Evolutionary conservation across 2,888 invertebrate species (phyloP).

Genomic region (Epinotia nisella): DNA sequence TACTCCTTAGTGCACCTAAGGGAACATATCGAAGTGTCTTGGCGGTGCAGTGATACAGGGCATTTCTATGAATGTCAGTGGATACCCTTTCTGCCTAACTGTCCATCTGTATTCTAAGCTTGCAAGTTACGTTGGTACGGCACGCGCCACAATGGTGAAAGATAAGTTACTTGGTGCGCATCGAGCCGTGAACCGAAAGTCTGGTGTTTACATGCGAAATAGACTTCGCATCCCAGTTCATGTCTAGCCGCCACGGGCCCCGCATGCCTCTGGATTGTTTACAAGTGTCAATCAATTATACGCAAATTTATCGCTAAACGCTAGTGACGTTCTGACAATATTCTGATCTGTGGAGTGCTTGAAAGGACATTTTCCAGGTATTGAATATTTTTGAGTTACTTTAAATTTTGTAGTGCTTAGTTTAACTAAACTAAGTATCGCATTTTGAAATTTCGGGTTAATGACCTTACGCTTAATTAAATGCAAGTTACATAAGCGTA

Average conservation of each 20-base stretch:
- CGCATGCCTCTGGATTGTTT: slow-evolving; percentile 63
- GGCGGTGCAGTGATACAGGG: neutral
- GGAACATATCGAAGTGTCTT: too few relatives aligned
- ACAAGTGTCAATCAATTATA: slow-evolving; percentile 50
- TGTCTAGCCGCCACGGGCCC: slow-evolving; percentile 70
- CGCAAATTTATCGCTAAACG: slow-evolving; percentile 45
- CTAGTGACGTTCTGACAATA: slow-evolving; percentile 44
- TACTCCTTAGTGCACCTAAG: too few relatives aligned
- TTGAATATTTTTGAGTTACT: neutral
- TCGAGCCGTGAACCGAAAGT: slow-evolving; percentile 84
- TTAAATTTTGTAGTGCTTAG: neutral
- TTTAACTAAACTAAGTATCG: neutral
- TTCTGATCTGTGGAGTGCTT: slow-evolving; percentile 46
- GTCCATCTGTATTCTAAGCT: slow-evolving; percentile 57
- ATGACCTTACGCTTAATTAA: too few relatives aligned
- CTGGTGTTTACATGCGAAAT: slow-evolving; percentile 82
- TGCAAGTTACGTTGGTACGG: slow-evolving; percentile 65
- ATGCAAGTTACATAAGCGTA: too few relatives aligned
- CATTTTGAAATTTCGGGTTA: neutral
- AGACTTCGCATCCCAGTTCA: slow-evolving; percentile 74
- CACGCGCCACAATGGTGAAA: slow-evolving; percentile 84
- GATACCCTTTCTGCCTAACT: slow-evolving; percentile 52
- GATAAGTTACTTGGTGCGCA: slow-evolving; percentile 84
- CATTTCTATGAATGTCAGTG: neutral
- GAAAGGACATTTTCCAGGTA: slow-evolving; percentile 24